These are phyloP conservation scores for Spodoptera exigua DNA, from an alignment of 2,888 invertebrate genomes.

Conservation along the genomic window DNA sequence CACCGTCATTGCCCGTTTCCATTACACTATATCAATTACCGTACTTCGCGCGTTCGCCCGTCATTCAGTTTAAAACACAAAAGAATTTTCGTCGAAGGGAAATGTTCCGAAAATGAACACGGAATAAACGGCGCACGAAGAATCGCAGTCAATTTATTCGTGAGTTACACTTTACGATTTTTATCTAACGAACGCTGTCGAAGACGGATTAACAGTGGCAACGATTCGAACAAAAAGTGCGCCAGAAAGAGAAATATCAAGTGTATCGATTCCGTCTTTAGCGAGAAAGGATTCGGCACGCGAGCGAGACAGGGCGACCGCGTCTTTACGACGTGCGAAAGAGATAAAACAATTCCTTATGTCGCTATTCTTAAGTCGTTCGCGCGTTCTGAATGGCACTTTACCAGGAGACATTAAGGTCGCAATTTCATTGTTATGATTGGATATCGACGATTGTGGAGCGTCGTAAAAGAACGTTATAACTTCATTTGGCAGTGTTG, in stretches of 20 bases:
- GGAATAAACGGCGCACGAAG: constrained; percentile 77
- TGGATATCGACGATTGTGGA: constrained; percentile 82
- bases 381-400: constrained; percentile 83
- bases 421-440: constrained; percentile 86
- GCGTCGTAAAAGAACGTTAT: constrained; percentile 85
- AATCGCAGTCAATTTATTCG: constrained; percentile 81
- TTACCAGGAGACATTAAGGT: constrained; percentile 84
- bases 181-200: constrained; percentile 83
- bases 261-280: constrained; percentile 84
- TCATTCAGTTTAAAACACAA: constrained; percentile 59
- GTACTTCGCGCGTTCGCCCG: constrained; percentile 54
- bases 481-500: constrained; percentile 81
- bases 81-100: constrained; percentile 63
- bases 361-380: constrained; percentile 87
- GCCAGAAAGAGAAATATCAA: constrained; percentile 84
- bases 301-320: constrained; percentile 80
- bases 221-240: constrained; percentile 79
- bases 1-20: constrained; percentile 86
- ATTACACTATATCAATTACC: constrained; percentile 87
- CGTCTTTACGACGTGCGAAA: constrained; percentile 87
- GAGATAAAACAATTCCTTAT: constrained; percentile 89
- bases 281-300: constrained; percentile 77
- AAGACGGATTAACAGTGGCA: constrained; percentile 86
- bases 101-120: constrained; percentile 75
- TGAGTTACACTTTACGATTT: constrained; percentile 80